Percentiles rank a stretch among this genome's conserved stretches.
phyloP scores from a whole-genome alignment of 2,797 vertebrate genomes.

The Brachymystax lenok region DNA sequence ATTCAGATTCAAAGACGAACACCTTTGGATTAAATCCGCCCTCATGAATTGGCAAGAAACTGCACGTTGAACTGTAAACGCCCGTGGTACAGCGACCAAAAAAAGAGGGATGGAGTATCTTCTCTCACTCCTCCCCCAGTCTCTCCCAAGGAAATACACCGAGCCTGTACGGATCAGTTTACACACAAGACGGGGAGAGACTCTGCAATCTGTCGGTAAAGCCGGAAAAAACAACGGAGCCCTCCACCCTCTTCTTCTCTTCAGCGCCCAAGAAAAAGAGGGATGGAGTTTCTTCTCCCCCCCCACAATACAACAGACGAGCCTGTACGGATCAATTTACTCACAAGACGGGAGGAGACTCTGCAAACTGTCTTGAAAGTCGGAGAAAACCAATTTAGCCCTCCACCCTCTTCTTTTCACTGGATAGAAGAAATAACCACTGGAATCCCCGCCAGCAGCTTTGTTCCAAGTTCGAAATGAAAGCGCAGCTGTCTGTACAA shows the following conservation, averaged over 20 bases:
- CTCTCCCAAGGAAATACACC: neutral
- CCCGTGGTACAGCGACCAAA: neutral
- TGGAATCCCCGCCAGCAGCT: neutral
- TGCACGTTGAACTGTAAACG: neutral
- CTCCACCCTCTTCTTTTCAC: neutral
- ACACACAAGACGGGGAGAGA: neutral
- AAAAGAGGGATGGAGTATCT: neutral
- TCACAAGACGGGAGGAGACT: neutral
- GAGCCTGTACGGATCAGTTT: conserved; percentile 1
- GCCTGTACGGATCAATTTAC: conserved; percentile 1
- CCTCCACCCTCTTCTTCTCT: neutral
- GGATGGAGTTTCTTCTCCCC: neutral
- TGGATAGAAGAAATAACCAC: neutral
- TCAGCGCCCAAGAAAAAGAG: neutral
- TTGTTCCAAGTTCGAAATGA: neutral
- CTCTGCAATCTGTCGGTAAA: neutral
- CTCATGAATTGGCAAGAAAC: neutral
- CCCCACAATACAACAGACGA: neutral
- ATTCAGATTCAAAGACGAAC: neutral
- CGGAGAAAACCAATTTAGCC: neutral
- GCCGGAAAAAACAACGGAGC: neutral
- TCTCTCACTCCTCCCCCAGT: neutral
- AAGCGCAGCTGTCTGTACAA: neutral
- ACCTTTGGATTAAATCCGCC: neutral
- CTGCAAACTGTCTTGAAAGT: neutral